A percentile compares a stretch with the other conserved stretches of the same genome.
Evolutionary conservation across 2,113 vertebrate species (phyloP).

Genomic region (Cygnus atratus): DNA sequence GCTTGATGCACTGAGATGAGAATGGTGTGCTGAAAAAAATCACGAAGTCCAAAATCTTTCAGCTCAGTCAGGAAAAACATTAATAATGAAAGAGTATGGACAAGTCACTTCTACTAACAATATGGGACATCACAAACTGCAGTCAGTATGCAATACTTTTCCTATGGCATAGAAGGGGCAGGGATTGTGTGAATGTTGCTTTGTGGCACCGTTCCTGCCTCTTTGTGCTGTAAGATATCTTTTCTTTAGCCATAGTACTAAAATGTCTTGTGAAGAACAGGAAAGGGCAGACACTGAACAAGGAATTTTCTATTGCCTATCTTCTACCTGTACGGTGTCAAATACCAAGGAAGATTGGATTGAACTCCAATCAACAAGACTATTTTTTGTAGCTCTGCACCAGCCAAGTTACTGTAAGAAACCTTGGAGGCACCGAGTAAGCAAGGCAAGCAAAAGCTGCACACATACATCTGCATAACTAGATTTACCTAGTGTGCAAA

Average conservation of each 20-base stretch:
- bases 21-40: slow-evolving; percentile 31
- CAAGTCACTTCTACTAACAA: neutral
- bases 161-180: neutral
- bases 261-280: neutral
- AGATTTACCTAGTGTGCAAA: neutral
- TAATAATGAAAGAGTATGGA: slow-evolving; percentile 46
- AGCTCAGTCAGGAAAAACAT: neutral
- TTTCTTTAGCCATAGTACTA: neutral
- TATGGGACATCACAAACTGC: neutral
- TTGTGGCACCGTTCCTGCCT: neutral
- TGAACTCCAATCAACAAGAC: neutral
- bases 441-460: rapidly evolving
- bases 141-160: neutral
- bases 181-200: neutral
- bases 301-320: neutral
- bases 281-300: neutral
- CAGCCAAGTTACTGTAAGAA: neutral
- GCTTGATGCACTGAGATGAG: slow-evolving; percentile 37
- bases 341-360: neutral
- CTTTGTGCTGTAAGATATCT: neutral
- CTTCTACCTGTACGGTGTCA: neutral
- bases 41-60: slow-evolving; percentile 17
- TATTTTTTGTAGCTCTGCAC: neutral
- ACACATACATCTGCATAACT: neutral
- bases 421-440: neutral